These are phyloP conservation scores for Temnothorax nylanderi DNA, from an alignment of 1,140 invertebrate genomes.

Conservation along the genomic window DNA sequence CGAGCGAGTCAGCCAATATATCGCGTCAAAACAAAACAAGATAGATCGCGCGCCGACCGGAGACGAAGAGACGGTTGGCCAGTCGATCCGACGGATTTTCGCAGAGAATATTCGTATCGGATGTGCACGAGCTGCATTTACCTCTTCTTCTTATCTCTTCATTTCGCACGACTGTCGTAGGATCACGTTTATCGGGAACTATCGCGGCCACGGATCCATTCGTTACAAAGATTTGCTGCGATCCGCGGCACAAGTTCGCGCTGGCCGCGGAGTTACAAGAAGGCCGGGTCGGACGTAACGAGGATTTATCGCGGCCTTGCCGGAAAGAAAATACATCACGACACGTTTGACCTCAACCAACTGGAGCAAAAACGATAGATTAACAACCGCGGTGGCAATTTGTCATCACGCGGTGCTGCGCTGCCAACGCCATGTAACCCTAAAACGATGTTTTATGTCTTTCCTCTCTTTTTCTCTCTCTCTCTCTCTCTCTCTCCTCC, in stretches of 20 bases:
- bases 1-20: conserved; percentile 47
- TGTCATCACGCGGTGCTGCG: conserved; percentile 46
- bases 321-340: conserved; percentile 50
- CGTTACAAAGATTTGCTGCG: conserved; percentile 59
- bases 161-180: conserved; percentile 47
- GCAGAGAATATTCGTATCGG: background rate
- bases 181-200: conserved; percentile 45
- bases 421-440: conserved; percentile 56
- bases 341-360: conserved; percentile 55
- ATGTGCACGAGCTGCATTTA: background rate
- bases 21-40: conserved; percentile 53
- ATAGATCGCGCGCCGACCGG: conserved; percentile 27
- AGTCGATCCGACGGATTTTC: background rate
- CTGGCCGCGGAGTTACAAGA: conserved; percentile 45
- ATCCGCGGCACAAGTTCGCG: conserved; percentile 46
- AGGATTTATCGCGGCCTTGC: conserved; percentile 62
- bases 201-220: conserved; percentile 52
- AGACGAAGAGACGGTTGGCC: background rate
- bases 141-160: conserved; percentile 11
- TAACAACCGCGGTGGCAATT: conserved; percentile 60
- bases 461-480: background rate
- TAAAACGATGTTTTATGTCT: conserved; percentile 59
- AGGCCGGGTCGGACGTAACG: conserved; percentile 52
- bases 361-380: conserved; percentile 51
- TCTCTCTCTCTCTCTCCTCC: background rate